These are phyloP conservation scores for Dendrolimus kikuchii DNA, from an alignment of 1,140 invertebrate genomes.

Conservation along the genomic window DNA sequence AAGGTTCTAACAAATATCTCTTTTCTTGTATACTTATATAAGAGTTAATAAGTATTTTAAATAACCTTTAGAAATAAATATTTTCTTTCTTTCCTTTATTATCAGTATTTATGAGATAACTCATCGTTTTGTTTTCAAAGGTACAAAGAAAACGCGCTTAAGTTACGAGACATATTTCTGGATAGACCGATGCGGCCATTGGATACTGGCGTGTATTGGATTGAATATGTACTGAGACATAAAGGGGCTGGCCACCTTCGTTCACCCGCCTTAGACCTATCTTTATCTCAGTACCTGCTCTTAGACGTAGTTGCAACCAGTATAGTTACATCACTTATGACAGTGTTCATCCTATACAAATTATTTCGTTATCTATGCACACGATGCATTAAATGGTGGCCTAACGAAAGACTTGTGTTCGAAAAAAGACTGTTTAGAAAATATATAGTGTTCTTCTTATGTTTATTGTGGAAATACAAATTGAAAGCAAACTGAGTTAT, in stretches of 20 bases:
- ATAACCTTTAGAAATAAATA: too few species aligned
- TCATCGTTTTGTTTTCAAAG: constrained; percentile 9
- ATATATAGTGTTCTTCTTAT: constrained; percentile 44
- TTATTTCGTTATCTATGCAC: constrained; percentile 56
- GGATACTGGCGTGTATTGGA: constrained; percentile 76
- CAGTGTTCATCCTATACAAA: constrained; percentile 47
- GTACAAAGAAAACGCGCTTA: constrained; percentile 56
- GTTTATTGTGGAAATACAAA: constrained; percentile 54
- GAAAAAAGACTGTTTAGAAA: constrained; percentile 48
- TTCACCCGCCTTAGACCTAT: constrained; percentile 74
- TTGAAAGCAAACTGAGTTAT: constrained; percentile 42
- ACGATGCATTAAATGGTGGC: constrained; percentile 54
- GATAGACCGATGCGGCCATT: constrained; percentile 72
- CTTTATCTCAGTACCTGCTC: constrained; percentile 75
- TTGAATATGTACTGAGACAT: constrained; percentile 77
- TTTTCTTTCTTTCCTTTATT: background rate
- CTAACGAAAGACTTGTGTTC: constrained; percentile 41
- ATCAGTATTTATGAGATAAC: background rate
- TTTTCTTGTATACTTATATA: too few species aligned
- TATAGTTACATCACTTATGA: constrained; percentile 32
- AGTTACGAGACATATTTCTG: constrained; percentile 65
- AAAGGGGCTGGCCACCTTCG: constrained; percentile 76
- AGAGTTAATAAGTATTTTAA: too few species aligned
- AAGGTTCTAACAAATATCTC: too few species aligned
- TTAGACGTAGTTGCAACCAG: constrained; percentile 73